Evolutionary conservation across 2,888 invertebrate species (phyloP), one percentile per base, ranked within the genome.

Genomic region (Aphodius sticticus): DNA sequence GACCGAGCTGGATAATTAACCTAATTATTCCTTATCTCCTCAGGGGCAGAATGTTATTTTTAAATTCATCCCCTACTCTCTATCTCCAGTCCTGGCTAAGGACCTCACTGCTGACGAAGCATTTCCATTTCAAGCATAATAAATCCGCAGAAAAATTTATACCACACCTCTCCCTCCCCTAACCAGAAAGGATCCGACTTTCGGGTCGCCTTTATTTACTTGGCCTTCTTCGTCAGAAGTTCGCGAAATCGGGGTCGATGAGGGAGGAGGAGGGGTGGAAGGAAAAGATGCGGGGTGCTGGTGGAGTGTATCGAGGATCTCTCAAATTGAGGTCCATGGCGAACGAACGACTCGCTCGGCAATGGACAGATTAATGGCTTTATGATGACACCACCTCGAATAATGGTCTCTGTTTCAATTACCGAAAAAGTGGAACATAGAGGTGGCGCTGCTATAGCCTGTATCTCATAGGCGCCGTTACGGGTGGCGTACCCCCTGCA

Each of bases 351-450:
- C 53, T 77, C 77, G 79, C 79, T 81, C 78, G 35, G 81, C 79
- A 77, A 53, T 76, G 80, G 82, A 82, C 81, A 80, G 81, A 82
- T 82, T 83, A 83, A 83, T 83, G 83, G 82, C 80, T 81, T 83
- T 83, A 82, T 83, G 81, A 83, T 82, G 81, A 77, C 78, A 79
- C 78, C 72, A 77, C 78, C 78, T 78, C 53, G 79, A 79, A 81
- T 81, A 83, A 82, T 81, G 82, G 83, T 81, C 81, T 81, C 81
- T 80, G 80, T 81, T 83, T 83, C 81, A 81, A 83, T 82, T 83
- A 82, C 81, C 76, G 80, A 79, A 82, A 81, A 81, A 81, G 80
- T 78, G 79, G 76, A 81, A 78, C 69, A 69, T 2, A 12, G 12
- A 9, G 53, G 7, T 53, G 53, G 53, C 53, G 53, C 53, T 76